Evolutionary conservation across 2,888 invertebrate species (phyloP).

Genomic region (Orthosia cruda): DNA sequence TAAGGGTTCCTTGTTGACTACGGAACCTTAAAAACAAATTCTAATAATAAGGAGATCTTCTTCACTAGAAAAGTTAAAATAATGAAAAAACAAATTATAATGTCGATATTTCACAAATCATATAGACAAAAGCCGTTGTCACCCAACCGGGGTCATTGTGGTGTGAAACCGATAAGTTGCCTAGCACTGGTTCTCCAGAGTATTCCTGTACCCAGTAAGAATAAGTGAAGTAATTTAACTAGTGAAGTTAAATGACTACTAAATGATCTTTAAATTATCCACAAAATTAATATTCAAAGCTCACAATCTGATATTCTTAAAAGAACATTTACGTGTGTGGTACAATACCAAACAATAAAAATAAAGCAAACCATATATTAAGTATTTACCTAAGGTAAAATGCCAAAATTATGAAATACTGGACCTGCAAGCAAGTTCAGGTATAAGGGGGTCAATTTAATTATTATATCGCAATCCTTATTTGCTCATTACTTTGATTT

Average conservation of each 20-base stretch:
- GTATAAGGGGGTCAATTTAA: constrained; percentile 79
- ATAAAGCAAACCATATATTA: constrained; percentile 49
- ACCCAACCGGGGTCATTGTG: not conserved
- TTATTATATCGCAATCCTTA: constrained; percentile 75
- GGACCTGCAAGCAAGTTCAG: constrained; percentile 73
- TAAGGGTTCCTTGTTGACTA: too few species aligned
- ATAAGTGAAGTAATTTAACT: too few species aligned
- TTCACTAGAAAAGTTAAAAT: not conserved
- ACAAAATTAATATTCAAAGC: not conserved
- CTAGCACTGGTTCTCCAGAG: not conserved
- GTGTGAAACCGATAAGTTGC: not conserved
- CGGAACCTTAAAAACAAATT: not conserved
- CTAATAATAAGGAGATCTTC: not conserved
- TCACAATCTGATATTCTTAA: not conserved
- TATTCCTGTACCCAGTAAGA: not conserved
- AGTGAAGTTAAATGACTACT: not conserved
- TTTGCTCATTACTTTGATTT: constrained; percentile 76
- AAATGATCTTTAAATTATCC: not conserved
- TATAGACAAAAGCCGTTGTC: not conserved
- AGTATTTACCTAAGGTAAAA: not conserved
- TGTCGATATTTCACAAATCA: not conserved
- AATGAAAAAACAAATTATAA: not conserved
- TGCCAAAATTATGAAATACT: constrained; percentile 72
- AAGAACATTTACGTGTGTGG: constrained; percentile 1
- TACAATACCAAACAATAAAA: constrained; percentile 28